Conservation (phyloP, 2,888 invertebrate genomes). For the Perdita meconis region DNA sequence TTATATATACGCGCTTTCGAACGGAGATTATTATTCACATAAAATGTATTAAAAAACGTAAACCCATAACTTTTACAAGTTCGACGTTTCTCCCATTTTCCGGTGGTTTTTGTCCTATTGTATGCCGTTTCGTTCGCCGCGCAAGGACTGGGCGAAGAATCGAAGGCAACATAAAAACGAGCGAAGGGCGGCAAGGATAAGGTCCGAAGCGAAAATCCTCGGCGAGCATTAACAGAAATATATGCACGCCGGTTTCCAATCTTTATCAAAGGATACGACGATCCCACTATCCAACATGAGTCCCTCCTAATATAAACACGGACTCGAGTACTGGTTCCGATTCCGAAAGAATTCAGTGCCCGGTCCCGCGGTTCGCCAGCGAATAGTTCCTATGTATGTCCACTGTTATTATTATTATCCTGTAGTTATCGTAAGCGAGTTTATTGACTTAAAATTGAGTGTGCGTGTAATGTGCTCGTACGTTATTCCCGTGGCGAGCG, state of each 20-base stretch:
- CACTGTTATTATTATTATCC: conserved; percentile 47
- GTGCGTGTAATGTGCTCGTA: conserved; percentile 48
- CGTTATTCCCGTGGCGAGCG: too few relatives aligned
- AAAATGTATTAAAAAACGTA: too few relatives aligned
- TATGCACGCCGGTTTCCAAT: conserved; percentile 55
- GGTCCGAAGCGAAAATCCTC: conserved; percentile 56
- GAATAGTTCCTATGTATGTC: conserved; percentile 47
- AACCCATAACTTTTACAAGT: too few relatives aligned
- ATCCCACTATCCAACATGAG: conserved; percentile 30
- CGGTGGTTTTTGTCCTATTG: too few relatives aligned
- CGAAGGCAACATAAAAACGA: neutral
- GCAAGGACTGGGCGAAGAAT: conserved; percentile 25
- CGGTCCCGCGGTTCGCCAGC: conserved; percentile 11
- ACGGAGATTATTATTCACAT: too few relatives aligned
- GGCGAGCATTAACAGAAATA: conserved; percentile 56
- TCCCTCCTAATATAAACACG: conserved; percentile 44
- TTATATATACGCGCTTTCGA: too few relatives aligned
- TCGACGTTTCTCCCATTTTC: too few relatives aligned
- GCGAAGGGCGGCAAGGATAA: conserved; percentile 27
- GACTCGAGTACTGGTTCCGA: conserved; percentile 9
- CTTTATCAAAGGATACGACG: conserved; percentile 61
- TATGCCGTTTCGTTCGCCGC: conserved; percentile 5
- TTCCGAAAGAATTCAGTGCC: conserved; percentile 27
- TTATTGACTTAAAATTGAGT: conserved; percentile 57
- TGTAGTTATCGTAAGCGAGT: conserved; percentile 46